A percentile compares a stretch with the other conserved stretches of the same genome.
Conservation (phyloP, 2,797 vertebrate genomes). For the Protonibea diacanthus region DNA sequence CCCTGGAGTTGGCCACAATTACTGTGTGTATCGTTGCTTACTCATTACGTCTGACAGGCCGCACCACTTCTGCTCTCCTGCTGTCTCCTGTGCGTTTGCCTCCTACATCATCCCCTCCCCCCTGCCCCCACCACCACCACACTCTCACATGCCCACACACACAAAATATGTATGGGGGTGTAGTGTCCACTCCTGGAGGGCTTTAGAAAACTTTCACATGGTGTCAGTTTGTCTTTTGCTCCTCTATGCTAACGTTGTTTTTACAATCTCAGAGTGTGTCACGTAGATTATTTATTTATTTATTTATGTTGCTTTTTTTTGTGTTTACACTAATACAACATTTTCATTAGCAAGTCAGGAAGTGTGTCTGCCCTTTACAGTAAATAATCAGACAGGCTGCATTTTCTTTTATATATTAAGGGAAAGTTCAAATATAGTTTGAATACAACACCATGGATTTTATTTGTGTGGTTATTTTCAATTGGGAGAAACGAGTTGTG, state of each 20-base stretch:
- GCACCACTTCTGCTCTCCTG: constrained; percentile 83
- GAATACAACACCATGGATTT: not conserved
- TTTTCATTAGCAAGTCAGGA: not conserved
- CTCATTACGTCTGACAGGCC: constrained; percentile 88
- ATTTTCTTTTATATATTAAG: not conserved
- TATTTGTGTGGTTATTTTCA: not conserved
- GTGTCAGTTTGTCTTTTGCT: constrained; percentile 33
- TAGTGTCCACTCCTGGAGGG: constrained; percentile 43
- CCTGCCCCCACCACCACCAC: constrained; percentile 29
- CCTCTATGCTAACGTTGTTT: constrained; percentile 24
- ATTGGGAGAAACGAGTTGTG: not conserved
- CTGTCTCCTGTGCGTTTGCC: constrained; percentile 70
- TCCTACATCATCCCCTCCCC: constrained; percentile 58
- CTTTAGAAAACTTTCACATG: constrained; percentile 48
- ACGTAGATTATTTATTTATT: not conserved
- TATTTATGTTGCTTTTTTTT: not conserved
- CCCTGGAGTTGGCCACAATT: constrained; percentile 83
- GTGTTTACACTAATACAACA: not conserved
- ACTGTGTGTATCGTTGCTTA: constrained; percentile 84
- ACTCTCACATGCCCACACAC: constrained; percentile 27
- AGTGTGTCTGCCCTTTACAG: constrained; percentile 1
- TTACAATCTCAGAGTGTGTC: constrained; percentile 9
- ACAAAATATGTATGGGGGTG: constrained; percentile 9
- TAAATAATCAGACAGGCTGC: not conserved
- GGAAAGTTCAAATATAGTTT: not conserved